Evolutionary conservation across 2,797 vertebrate species (phyloP).

Genomic region (Hypotaenidia okinawae): DNA sequence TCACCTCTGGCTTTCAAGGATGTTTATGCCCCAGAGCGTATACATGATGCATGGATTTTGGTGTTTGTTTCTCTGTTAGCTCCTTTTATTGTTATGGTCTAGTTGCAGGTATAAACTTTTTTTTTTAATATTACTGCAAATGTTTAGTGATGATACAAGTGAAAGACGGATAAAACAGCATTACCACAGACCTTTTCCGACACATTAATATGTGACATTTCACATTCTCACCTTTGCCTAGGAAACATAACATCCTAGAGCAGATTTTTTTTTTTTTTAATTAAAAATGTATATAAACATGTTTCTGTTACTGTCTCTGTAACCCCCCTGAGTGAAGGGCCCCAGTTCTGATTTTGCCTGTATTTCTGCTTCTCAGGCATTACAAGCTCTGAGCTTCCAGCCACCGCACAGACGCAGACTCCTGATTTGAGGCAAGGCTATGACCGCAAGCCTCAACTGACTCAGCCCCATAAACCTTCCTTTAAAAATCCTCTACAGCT

Average conservation of each 20-base stretch:
- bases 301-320: fast-evolving
- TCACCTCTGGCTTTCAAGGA: background rate
- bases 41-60: fast-evolving
- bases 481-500: conserved; percentile 51
- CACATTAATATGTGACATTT: fast-evolving
- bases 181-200: background rate
- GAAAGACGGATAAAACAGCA: background rate
- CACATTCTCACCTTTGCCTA: background rate
- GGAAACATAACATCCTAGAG: background rate
- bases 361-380: background rate
- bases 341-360: background rate
- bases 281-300: background rate
- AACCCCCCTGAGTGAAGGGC: background rate
- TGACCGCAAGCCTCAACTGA: background rate
- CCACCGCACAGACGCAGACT: background rate
- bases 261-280: too few species aligned
- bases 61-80: background rate
- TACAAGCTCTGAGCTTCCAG: background rate
- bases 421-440: background rate
- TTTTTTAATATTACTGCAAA: background rate
- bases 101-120: background rate
- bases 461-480: conserved; percentile 32
- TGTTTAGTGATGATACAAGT: background rate
- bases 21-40: background rate
- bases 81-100: background rate